These are phyloP conservation scores for Aurelia sp. DNA, from an alignment of 30 jellyfish, hydroid and myxozoan genomes.

Conservation along the genomic window DNA sequence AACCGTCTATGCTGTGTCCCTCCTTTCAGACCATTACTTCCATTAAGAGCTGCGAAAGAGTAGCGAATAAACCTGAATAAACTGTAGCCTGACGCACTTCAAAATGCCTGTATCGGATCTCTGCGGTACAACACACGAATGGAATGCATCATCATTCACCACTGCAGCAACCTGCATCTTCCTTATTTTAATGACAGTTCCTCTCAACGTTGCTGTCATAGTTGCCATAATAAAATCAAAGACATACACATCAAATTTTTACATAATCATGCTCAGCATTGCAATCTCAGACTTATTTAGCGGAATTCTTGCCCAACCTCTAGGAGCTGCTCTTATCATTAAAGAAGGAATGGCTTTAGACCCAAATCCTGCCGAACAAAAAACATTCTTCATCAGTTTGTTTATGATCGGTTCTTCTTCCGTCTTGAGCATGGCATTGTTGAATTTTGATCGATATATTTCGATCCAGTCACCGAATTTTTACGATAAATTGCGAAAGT, in stretches of 20 bases:
- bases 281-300: constrained; percentile 62
- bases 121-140: neutral
- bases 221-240: constrained; percentile 44
- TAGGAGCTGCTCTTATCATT: neutral
- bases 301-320: constrained; percentile 25
- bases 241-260: constrained; percentile 40
- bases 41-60: too few relatives aligned
- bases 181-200: constrained; percentile 40
- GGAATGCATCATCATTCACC: neutral
- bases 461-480: constrained; percentile 50
- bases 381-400: constrained; percentile 23
- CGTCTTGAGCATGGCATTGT: constrained; percentile 72
- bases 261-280: constrained; percentile 59
- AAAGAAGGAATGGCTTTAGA: neutral
- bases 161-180: neutral
- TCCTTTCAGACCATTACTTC: too few relatives aligned
- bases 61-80: too few relatives aligned
- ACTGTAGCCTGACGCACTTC: neutral
- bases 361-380: neutral
- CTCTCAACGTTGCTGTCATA: constrained; percentile 57
- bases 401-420: constrained; percentile 65
- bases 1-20: too few relatives aligned
- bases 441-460: constrained; percentile 63
- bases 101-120: neutral
- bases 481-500: constrained; percentile 13